Evolutionary conservation across 2,888 invertebrate genomes (phyloP).

Genomic region (Abscondita cerata): DNA sequence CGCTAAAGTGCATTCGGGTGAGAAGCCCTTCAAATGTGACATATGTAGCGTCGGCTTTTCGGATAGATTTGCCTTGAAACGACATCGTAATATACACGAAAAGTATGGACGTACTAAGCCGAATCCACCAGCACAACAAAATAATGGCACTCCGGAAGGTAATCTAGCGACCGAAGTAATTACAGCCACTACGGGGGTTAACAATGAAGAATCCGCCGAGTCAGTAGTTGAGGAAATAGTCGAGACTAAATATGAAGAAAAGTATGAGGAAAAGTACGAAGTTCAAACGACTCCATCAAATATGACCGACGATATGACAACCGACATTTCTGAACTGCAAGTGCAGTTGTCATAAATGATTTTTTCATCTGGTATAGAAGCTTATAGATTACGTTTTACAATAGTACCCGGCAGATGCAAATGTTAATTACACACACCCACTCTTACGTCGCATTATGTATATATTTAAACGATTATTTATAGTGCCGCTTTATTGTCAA

Average conservation of each 20-base stretch:
- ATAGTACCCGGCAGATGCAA: no score
- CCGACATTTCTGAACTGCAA: conserved; percentile 56
- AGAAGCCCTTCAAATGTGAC: conserved; percentile 84
- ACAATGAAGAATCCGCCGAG: conserved; percentile 29
- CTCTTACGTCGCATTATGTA: no score
- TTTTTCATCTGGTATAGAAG: not conserved
- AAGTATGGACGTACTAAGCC: conserved; percentile 76
- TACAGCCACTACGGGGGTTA: conserved; percentile 8
- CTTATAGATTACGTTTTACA: not conserved
- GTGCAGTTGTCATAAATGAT: conserved; percentile 53
- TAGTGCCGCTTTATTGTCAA: no score
- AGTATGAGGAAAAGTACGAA: conserved; percentile 41
- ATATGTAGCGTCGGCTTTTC: conserved; percentile 87
- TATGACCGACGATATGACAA: conserved; percentile 53
- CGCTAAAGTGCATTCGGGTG: conserved; percentile 83
- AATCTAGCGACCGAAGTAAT: not conserved
- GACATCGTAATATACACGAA: conserved; percentile 87
- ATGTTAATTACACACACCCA: no score
- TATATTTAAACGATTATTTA: no score
- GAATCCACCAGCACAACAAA: conserved; percentile 45
- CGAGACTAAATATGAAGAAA: conserved; percentile 52
- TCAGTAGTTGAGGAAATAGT: conserved; percentile 26
- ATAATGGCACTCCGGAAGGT: conserved; percentile 10
- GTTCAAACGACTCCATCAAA: conserved; percentile 43
- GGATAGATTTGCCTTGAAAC: conserved; percentile 84